A percentile compares a stretch with the other conserved stretches of the same genome.
phyloP scores from a whole-genome alignment of 2,888 invertebrate species.

The Acrobasis repandana region DNA sequence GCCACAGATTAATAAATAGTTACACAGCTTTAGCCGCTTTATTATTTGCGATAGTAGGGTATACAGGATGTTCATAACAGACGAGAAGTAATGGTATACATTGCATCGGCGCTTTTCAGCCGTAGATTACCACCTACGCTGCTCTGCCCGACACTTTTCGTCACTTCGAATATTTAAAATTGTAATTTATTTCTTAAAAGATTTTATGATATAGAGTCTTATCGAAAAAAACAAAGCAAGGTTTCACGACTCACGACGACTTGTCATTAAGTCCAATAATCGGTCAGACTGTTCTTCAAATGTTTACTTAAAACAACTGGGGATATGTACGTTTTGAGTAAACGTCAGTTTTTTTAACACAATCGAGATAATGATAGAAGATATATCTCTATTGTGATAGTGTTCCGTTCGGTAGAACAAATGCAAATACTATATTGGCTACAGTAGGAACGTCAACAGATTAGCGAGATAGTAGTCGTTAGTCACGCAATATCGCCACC shows the following conservation, averaged over 20 bases:
- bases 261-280: no score
- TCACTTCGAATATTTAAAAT: constrained; percentile 6
- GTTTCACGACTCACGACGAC: no score
- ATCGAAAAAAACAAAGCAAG: no score
- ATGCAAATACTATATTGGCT: constrained; percentile 27
- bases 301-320: no score
- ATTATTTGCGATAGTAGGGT: constrained; percentile 9
- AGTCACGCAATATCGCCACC: constrained; percentile 43
- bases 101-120: background rate
- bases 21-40: no score
- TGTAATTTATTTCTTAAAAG: background rate
- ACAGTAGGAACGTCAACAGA: constrained; percentile 37
- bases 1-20: no score
- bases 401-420: background rate
- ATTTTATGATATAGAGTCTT: background rate
- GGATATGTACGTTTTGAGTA: no score
- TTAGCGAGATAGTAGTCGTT: constrained; percentile 42
- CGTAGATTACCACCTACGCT: constrained; percentile 10
- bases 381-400: background rate
- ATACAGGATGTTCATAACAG: constrained; percentile 2
- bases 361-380: background rate
- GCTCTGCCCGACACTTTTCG: constrained; percentile 8
- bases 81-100: constrained; percentile 4
- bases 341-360: no score
- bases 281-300: no score